A percentile compares a stretch with the other conserved stretches of the same genome.
These are phyloP conservation scores for Dexiosoma caninum DNA, from an alignment of 2,888 invertebrate species.

Conservation along the genomic window DNA sequence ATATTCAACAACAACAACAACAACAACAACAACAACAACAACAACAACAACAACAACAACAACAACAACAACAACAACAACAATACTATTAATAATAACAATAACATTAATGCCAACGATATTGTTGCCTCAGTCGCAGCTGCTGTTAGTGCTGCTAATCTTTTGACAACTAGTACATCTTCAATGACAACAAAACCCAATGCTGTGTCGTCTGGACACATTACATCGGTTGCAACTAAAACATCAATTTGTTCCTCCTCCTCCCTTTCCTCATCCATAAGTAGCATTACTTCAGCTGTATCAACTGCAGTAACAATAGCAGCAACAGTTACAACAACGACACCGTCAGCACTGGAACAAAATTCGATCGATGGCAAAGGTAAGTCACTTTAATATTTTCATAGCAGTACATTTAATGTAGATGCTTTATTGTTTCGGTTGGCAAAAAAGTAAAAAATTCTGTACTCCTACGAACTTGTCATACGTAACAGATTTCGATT, in stretches of 20 bases:
- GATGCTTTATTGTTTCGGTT: no score
- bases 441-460: no score
- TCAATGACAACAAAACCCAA: slow-evolving; percentile 50
- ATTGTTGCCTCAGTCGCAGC: slow-evolving; percentile 40
- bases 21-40: slow-evolving; percentile 55
- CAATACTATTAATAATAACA: slow-evolving; percentile 64
- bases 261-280: slow-evolving; percentile 36
- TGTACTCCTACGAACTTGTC: no score
- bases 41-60: slow-evolving; percentile 59
- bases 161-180: slow-evolving; percentile 65
- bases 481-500: no score
- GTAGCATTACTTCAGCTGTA: slow-evolving; percentile 60
- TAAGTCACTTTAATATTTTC: slow-evolving; percentile 73
- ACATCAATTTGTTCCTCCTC: slow-evolving; percentile 45
- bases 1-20: slow-evolving; percentile 64
- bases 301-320: slow-evolving; percentile 54
- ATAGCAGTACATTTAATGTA: no score
- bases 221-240: slow-evolving; percentile 47
- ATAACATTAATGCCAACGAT: slow-evolving; percentile 56
- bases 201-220: slow-evolving; percentile 34
- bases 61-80: slow-evolving; percentile 60
- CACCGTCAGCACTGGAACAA: slow-evolving; percentile 65
- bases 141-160: slow-evolving; percentile 17
- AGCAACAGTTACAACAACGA: slow-evolving; percentile 65
- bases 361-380: slow-evolving; percentile 79